phyloP scores from a whole-genome alignment of 2,797 vertebrate genomes.

The Aphelocoma californica region DNA sequence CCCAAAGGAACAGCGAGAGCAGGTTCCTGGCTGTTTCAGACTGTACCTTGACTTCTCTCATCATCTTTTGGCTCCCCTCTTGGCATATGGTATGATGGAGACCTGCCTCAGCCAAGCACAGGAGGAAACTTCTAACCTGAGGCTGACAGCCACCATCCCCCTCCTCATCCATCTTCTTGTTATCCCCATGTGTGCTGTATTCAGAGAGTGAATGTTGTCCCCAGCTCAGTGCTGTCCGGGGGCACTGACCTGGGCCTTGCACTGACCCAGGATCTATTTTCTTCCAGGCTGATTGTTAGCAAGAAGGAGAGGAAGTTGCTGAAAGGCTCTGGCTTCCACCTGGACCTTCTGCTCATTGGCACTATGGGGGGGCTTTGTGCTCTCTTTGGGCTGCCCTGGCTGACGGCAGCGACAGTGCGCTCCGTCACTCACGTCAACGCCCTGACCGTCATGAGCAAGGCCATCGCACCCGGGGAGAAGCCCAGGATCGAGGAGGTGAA shows the following conservation, averaged over 20 bases:
- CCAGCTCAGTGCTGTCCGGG: not conserved
- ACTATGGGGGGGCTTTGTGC: conserved; percentile 91
- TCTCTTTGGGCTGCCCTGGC: conserved; percentile 94
- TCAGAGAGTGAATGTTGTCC: not conserved
- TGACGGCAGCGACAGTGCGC: conserved; percentile 93
- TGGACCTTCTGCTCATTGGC: conserved; percentile 95
- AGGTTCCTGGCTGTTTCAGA: not conserved
- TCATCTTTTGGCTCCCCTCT: not conserved
- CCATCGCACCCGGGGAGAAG: conserved; percentile 93
- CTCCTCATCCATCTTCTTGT: not conserved
- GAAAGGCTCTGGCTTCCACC: conserved; percentile 96
- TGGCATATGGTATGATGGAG: not conserved
- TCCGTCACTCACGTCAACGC: conserved; percentile 97
- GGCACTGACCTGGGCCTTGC: not conserved
- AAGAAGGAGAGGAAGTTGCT: conserved; percentile 92
- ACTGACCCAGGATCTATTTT: not conserved
- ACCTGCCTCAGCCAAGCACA: not conserved
- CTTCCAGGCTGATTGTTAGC: conserved; percentile 89
- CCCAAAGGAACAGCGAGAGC: not conserved
- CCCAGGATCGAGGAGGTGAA: conserved; percentile 84
- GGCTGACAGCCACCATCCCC: not conserved
- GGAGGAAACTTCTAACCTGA: not conserved
- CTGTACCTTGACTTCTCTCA: not conserved
- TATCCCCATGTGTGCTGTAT: not conserved
- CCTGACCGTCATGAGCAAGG: conserved; percentile 96